Percentiles rank a stretch among this genome's conserved stretches.
phyloP scores from a whole-genome alignment of 1,140 invertebrate genomes.

The Drosophila nigrodunni region DNA sequence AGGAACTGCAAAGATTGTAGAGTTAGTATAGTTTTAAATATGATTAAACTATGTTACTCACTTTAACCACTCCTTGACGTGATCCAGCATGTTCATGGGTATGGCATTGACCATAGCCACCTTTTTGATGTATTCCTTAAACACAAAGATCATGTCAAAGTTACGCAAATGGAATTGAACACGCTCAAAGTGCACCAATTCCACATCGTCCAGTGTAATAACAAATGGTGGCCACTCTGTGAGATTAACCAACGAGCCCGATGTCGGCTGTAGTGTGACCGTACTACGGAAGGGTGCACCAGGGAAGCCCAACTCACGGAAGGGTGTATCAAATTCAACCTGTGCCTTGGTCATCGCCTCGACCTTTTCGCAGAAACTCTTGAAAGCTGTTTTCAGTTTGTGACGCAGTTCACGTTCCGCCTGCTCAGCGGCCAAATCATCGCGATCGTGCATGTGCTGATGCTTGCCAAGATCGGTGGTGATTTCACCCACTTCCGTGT shows the following conservation, averaged over 20 bases:
- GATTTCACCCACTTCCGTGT: slow-evolving; percentile 99
- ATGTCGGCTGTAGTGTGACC: slow-evolving; percentile 98
- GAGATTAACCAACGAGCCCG: slow-evolving; percentile 97
- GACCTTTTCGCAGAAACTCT: slow-evolving; percentile 99
- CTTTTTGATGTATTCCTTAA: slow-evolving; percentile 98
- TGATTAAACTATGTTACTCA: slow-evolving; percentile 85
- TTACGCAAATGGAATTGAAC: slow-evolving; percentile 99
- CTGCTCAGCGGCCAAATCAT: slow-evolving; percentile 99
- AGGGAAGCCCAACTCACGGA: slow-evolving; percentile 98
- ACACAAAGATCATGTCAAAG: slow-evolving; percentile 99
- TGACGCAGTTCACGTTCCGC: slow-evolving; percentile 98
- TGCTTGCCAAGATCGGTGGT: slow-evolving; percentile 99
- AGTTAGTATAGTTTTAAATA: background rate
- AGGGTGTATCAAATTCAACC: slow-evolving; percentile 99
- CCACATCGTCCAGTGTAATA: slow-evolving; percentile 98
- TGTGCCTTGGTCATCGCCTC: slow-evolving; percentile 98
- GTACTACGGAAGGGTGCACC: slow-evolving; percentile 99
- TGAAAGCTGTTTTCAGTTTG: slow-evolving; percentile 98
- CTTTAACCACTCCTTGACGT: slow-evolving; percentile 99
- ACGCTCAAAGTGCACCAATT: slow-evolving; percentile 99
- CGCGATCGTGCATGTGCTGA: slow-evolving; percentile 99
- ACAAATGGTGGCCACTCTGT: slow-evolving; percentile 99
- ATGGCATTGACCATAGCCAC: slow-evolving; percentile 98
- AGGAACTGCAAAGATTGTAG: slow-evolving; percentile 88
- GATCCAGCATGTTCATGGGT: slow-evolving; percentile 99